phyloP scores from a whole-genome alignment of 2,797 vertebrate species.

The Saguinus oedipus region DNA sequence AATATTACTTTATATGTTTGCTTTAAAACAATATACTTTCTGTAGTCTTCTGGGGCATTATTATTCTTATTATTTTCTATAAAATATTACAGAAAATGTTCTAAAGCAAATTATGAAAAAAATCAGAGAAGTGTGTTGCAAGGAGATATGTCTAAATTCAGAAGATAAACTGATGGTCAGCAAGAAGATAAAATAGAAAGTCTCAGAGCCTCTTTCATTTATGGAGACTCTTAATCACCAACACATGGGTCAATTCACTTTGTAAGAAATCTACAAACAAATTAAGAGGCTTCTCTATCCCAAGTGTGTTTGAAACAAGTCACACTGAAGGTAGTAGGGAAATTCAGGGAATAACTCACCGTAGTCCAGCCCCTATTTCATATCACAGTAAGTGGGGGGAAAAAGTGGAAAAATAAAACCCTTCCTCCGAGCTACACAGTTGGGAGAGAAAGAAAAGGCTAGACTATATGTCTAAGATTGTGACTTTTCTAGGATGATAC shows the following conservation, averaged over 20 bases:
- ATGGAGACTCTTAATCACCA: neutral
- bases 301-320: neutral
- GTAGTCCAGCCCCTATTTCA: neutral
- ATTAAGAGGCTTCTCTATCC: neutral
- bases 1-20: neutral
- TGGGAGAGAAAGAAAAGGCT: too few relatives aligned
- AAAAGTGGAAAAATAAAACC: too few relatives aligned
- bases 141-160: neutral
- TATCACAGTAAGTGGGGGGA: neutral
- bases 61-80: neutral
- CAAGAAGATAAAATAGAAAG: neutral
- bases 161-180: neutral
- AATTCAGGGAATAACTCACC: neutral
- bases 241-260: neutral
- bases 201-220: neutral
- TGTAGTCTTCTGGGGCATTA: neutral
- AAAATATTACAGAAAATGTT: neutral
- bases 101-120: neutral
- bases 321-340: neutral
- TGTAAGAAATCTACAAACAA: neutral
- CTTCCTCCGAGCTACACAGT: too few relatives aligned
- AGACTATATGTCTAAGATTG: too few relatives aligned
- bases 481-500: too few relatives aligned
- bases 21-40: neutral
- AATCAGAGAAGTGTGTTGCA: neutral